Evolutionary conservation across 1,140 invertebrate genomes (phyloP).

Genomic region (Ceratina calcarata): DNA sequence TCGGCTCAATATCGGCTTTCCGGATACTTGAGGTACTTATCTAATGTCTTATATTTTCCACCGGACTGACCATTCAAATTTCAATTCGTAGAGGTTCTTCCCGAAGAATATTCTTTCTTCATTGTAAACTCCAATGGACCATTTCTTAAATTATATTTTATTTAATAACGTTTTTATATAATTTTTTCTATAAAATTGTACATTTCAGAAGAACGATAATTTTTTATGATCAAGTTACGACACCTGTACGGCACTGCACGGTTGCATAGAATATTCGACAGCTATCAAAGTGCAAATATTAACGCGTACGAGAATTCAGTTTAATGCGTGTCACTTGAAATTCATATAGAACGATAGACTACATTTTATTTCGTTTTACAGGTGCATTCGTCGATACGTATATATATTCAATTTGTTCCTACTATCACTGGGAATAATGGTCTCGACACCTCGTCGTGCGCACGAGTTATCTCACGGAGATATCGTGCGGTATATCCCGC

Average conservation of each 20-base stretch:
- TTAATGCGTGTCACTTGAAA: too few relatives aligned
- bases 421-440: slow-evolving; percentile 34
- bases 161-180: neutral
- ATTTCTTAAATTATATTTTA: neutral
- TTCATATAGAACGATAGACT: too few relatives aligned
- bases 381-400: slow-evolving; percentile 23
- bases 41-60: slow-evolving; percentile 79
- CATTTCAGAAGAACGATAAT: too few relatives aligned
- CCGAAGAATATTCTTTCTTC: neutral
- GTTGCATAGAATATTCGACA: neutral
- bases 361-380: slow-evolving; percentile 3
- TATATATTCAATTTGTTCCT: slow-evolving; percentile 8
- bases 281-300: neutral
- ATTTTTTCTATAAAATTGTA: too few relatives aligned
- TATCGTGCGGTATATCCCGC: slow-evolving; percentile 52
- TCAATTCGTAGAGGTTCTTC: slow-evolving; percentile 45
- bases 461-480: slow-evolving; percentile 60
- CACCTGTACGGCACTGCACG: neutral
- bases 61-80: slow-evolving; percentile 73
- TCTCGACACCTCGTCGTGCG: slow-evolving; percentile 24
- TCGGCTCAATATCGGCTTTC: slow-evolving; percentile 78
- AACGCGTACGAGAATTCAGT: neutral
- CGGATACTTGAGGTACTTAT: slow-evolving; percentile 77
- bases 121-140: neutral
- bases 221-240: neutral